Conservation (phyloP, 2,113 vertebrate species). For the Pseudopipra pipra region DNA sequence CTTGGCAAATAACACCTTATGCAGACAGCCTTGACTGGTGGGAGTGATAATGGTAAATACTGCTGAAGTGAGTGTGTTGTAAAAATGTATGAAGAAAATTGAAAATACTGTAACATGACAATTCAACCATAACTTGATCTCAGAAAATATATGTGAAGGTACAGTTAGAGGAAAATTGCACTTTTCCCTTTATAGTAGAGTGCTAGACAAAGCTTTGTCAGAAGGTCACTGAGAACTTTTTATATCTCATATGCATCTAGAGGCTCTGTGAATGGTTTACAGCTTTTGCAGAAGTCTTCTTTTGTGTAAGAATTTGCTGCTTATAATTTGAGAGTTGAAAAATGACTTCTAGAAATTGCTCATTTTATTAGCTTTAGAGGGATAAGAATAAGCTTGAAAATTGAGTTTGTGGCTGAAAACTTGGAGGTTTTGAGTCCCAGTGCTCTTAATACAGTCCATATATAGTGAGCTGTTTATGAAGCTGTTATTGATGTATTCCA, state of each 20-base stretch:
- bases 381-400: slow-evolving; percentile 1
- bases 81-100: slow-evolving; percentile 10
- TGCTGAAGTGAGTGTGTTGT: neutral
- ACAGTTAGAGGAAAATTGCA: neutral
- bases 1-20: neutral
- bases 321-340: neutral
- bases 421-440: neutral
- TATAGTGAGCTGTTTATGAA: neutral
- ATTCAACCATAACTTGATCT: neutral
- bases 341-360: neutral
- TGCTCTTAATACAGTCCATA: neutral
- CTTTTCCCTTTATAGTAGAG: neutral
- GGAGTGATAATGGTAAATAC: slow-evolving; percentile 7
- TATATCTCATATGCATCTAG: neutral
- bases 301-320: neutral
- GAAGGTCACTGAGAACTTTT: neutral
- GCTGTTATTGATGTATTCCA: neutral
- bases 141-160: neutral
- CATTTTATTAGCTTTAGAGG: neutral
- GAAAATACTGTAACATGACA: neutral
- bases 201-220: slow-evolving; percentile 1
- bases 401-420: neutral
- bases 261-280: neutral
- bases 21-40: slow-evolving; percentile 17
- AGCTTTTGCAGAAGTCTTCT: neutral